A percentile compares a stretch with the other conserved stretches of the same genome.
These are phyloP conservation scores for Carassius gibelio DNA, from an alignment of 2,113 vertebrate species.

Conservation along the genomic window DNA sequence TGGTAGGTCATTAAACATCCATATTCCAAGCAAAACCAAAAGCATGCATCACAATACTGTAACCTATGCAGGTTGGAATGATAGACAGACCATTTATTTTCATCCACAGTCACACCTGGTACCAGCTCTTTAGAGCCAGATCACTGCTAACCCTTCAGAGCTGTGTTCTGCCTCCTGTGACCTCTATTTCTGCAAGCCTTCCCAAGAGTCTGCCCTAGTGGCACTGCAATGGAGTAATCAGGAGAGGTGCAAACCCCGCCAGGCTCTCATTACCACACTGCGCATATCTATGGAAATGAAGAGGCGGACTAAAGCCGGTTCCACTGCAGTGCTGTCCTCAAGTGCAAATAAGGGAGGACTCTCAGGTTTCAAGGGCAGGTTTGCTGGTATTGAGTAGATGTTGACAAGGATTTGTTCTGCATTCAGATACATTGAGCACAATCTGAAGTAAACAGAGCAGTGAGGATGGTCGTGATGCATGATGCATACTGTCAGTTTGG, in stretches of 20 bases:
- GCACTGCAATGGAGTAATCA: constrained; percentile 27
- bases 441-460: constrained; percentile 38
- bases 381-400: constrained; percentile 57
- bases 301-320: constrained; percentile 29
- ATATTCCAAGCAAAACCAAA: constrained; percentile 16
- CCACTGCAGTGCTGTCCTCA: constrained; percentile 43
- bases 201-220: constrained; percentile 37
- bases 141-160: constrained; percentile 32
- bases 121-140: constrained; percentile 21
- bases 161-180: constrained; percentile 18
- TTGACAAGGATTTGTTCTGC: constrained; percentile 55
- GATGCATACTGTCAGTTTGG: constrained; percentile 31
- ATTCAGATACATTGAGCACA: constrained; percentile 36
- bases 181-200: constrained; percentile 38
- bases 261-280: constrained; percentile 47
- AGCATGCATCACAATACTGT: neutral
- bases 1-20: neutral
- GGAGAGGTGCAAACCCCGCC: constrained; percentile 15
- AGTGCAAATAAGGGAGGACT: constrained; percentile 37
- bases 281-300: constrained; percentile 44
- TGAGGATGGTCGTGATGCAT: constrained; percentile 36
- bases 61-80: neutral
- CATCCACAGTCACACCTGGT: constrained; percentile 30
- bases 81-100: constrained; percentile 23
- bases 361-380: constrained; percentile 39